Evolutionary conservation across 1,140 invertebrate species (phyloP), one percentile per base, ranked within the genome.

Genomic region (Arion vulgaris): DNA sequence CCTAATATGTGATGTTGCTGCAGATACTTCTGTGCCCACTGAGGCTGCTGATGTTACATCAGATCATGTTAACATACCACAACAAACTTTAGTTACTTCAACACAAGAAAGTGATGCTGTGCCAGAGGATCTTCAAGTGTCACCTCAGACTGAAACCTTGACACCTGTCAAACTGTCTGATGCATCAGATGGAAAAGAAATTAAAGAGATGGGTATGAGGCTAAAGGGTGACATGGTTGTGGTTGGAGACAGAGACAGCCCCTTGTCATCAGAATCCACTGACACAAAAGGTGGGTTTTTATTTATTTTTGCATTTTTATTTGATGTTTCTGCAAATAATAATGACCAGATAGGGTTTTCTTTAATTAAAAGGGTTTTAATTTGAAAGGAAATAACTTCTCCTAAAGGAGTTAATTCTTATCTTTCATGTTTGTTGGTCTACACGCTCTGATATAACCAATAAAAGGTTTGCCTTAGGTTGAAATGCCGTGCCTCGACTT

Each of bases 171-270:
- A 7, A 26, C 62, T 49, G n/a, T 28, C 39, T 71, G 62, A 69
- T 76, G 45, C 26, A 28, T 13, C 53, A 11, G 26, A 39, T 45
- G 71, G n/a, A 72, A 26, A 17, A 32, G 73, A 57, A 17, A 45
- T 57, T 7, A 81, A 32, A 34, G 32, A 81, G 4, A 51, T 69
- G n/a, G 41, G n/a, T 28, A 69, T 88, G 32, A 90, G 86, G 74
- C 86, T 88, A 32, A 91, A 88, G 79, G 90, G 89, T 68, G 91
- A 92, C 81, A 86, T 91, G 79, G 88, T 91, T 26, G 86, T 91
- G 0, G 90, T 92, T 38, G 91, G 90, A 19, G 88, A 89, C 49
- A 85, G 85, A 28, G 85, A 83, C 34, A 88, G 89, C 39, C 88
- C 91, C n/a, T 85, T 87, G 0, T 88, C 89, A 45, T 66, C 80